A percentile compares a stretch with the other conserved stretches of the same genome.
Conservation (phyloP, 1,140 invertebrate genomes). For the Drosophila lacteicornis region DNA sequence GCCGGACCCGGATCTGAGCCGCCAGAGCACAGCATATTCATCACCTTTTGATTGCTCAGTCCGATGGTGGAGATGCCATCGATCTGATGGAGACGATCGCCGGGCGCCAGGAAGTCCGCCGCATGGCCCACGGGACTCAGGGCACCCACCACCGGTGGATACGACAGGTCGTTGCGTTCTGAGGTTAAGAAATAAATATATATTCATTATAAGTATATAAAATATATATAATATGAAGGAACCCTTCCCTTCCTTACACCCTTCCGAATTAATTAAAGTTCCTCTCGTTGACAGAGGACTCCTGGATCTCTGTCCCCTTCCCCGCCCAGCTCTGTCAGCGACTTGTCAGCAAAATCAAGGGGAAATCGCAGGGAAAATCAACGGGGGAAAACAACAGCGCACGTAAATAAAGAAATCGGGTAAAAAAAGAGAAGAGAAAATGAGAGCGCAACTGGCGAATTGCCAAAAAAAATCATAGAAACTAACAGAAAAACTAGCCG, state of each 20-base stretch:
- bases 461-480: constrained; percentile 41
- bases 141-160: constrained; percentile 83
- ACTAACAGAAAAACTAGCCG: constrained; percentile 24
- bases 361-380: constrained; percentile 1
- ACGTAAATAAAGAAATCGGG: constrained; percentile 70
- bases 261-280: constrained; percentile 26
- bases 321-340: constrained; percentile 65
- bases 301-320: not conserved
- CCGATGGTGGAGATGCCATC: constrained; percentile 91
- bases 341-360: constrained; percentile 47
- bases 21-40: constrained; percentile 88
- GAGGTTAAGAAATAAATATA: not conserved
- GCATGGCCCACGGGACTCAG: constrained; percentile 82
- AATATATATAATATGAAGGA: not conserved
- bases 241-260: not conserved
- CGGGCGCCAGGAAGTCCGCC: constrained; percentile 87
- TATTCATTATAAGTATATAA: not conserved
- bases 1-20: constrained; percentile 88
- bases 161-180: constrained; percentile 84
- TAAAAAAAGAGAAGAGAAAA: constrained; percentile 28
- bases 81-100: constrained; percentile 92
- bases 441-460: constrained; percentile 35
- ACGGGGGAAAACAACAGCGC: constrained; percentile 14
- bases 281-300: not conserved
- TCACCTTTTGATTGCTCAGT: constrained; percentile 92